Evolutionary conservation across 1,140 invertebrate species (phyloP).

Genomic region (Trichoplusia ni): DNA sequence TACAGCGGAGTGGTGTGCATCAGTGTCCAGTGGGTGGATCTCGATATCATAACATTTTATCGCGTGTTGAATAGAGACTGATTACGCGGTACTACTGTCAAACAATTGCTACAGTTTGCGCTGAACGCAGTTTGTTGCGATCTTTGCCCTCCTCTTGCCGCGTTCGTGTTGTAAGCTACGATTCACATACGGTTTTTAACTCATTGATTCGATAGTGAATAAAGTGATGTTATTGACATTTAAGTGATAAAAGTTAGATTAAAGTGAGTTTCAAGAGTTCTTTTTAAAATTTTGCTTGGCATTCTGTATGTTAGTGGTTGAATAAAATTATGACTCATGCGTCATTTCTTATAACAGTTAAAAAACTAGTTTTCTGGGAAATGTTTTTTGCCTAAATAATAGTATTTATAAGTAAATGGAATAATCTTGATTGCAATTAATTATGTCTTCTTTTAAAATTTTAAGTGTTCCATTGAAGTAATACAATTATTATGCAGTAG

Average conservation of each 20-base stretch:
- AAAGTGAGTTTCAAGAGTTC: too few species aligned
- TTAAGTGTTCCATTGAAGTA: too few species aligned
- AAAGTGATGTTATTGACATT: background rate
- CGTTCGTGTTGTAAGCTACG: background rate
- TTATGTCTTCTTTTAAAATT: too few species aligned
- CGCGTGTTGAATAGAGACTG: slow-evolving; percentile 28
- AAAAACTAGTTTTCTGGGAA: slow-evolving; percentile 11
- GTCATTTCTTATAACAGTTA: too few species aligned
- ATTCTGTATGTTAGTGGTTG: too few species aligned
- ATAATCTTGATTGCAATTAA: background rate
- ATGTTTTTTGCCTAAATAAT: background rate
- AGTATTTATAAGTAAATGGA: background rate
- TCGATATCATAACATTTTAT: slow-evolving; percentile 58
- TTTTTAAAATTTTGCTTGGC: too few species aligned
- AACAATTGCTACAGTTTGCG: slow-evolving; percentile 1
- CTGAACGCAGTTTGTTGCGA: slow-evolving; percentile 19
- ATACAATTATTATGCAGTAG: too few species aligned
- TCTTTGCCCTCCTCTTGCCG: slow-evolving; percentile 28
- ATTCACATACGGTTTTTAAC: background rate
- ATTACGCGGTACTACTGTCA: slow-evolving; percentile 5
- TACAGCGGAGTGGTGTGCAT: slow-evolving; percentile 19
- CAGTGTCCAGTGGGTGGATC: slow-evolving; percentile 57
- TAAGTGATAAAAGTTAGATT: too few species aligned
- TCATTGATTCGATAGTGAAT: background rate
- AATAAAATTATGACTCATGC: too few species aligned